Conservation (phyloP, 1,140 invertebrate genomes). For the Cyclina sinensis region DNA sequence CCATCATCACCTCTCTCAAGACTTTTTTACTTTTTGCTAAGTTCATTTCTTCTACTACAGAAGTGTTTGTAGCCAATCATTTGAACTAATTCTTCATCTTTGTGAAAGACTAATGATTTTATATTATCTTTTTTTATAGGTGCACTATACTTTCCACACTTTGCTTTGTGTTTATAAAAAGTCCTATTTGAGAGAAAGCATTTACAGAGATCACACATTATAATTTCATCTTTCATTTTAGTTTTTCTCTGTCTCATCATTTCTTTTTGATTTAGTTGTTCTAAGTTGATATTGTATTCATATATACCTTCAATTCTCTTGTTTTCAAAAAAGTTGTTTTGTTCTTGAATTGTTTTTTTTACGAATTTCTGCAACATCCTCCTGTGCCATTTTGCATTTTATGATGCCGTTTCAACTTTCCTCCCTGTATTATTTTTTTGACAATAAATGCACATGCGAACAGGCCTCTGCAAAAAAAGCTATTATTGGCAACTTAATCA, state of each 20-base stretch:
- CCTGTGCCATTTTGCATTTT: not conserved
- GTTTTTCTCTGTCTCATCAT: conserved; percentile 58
- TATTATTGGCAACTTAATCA: no score
- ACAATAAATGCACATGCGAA: not conserved
- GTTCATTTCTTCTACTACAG: not conserved
- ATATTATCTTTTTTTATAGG: conserved; percentile 9
- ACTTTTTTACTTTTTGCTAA: conserved; percentile 16
- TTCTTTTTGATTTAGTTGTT: conserved; percentile 1
- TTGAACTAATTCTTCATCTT: conserved; percentile 48
- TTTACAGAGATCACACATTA: conserved; percentile 51
- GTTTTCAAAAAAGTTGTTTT: conserved; percentile 48
- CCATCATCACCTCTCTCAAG: conserved; percentile 22
- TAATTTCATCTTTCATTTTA: conserved; percentile 46
- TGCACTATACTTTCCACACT: conserved; percentile 14
- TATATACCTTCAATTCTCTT: conserved; percentile 38
- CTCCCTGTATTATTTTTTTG: not conserved
- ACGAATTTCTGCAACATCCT: conserved; percentile 33
- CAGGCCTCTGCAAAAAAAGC: not conserved
- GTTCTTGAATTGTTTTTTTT: not conserved
- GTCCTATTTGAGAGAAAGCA: conserved; percentile 47
- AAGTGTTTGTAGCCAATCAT: conserved; percentile 41
- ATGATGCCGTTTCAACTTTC: not conserved
- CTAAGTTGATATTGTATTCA: conserved; percentile 47
- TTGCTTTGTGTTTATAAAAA: conserved; percentile 50
- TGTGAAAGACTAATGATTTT: conserved; percentile 12